These are phyloP conservation scores for Catostylus mosaicus DNA, from an alignment of 30 jellyfish, hydroid and myxozoan species.

Conservation along the genomic window DNA sequence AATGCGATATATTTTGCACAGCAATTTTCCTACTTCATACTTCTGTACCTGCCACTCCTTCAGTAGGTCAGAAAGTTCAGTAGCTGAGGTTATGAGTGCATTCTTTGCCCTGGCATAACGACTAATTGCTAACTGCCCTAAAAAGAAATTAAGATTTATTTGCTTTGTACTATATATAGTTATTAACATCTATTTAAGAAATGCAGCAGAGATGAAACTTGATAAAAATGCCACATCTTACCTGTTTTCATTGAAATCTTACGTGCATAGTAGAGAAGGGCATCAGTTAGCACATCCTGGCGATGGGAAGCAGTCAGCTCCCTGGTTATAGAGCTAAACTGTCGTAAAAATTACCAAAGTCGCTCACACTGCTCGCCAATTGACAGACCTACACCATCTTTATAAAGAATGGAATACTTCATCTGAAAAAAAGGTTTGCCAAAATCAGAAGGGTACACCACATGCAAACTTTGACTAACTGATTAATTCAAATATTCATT, in stretches of 20 bases:
- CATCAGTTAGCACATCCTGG: slow-evolving; percentile 50
- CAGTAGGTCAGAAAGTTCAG: slow-evolving; percentile 13
- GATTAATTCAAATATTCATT: background rate
- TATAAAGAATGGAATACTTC: slow-evolving; percentile 21
- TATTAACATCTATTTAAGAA: background rate
- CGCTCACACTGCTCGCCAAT: slow-evolving; percentile 58
- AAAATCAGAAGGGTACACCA: background rate
- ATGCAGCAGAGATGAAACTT: background rate
- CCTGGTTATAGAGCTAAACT: slow-evolving; percentile 46
- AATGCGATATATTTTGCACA: background rate
- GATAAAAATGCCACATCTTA: background rate
- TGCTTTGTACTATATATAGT: background rate
- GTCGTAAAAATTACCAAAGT: slow-evolving; percentile 50
- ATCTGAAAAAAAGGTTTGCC: background rate
- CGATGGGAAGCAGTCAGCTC: slow-evolving; percentile 62
- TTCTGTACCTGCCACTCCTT: background rate
- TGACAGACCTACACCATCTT: slow-evolving; percentile 36
- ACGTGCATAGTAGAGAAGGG: slow-evolving; percentile 34
- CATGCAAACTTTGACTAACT: background rate
- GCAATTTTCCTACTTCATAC: background rate
- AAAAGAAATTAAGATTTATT: background rate
- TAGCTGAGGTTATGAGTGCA: slow-evolving; percentile 25
- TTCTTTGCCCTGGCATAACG: slow-evolving; percentile 26
- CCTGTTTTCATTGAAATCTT: slow-evolving; percentile 24
- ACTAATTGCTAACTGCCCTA: slow-evolving; percentile 30